Evolutionary conservation across 2,113 vertebrate genomes (phyloP).

Genomic region (Hemiscyllium ocellatum): DNA sequence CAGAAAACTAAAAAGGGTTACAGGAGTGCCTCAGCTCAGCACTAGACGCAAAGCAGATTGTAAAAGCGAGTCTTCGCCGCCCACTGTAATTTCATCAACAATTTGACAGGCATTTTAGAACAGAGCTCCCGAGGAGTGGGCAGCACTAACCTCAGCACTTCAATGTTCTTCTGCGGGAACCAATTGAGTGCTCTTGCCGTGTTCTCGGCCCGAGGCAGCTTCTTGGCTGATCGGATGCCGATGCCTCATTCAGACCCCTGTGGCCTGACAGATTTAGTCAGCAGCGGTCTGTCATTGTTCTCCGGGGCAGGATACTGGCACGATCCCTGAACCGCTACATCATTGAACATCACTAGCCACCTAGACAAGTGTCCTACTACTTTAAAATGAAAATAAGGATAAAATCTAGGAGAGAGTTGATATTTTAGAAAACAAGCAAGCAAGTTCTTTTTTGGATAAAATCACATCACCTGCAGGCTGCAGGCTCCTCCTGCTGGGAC

Average conservation of each 20-base stretch:
- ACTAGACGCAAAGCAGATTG: neutral
- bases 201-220: too few species aligned
- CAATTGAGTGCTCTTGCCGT: neutral
- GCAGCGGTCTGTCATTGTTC: too few species aligned
- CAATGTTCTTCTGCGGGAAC: neutral
- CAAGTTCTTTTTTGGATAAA: neutral
- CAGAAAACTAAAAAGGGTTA: neutral
- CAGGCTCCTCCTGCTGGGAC: neutral
- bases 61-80: neutral
- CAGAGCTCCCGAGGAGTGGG: neutral
- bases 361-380: too few species aligned
- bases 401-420: neutral
- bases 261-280: too few species aligned
- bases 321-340: too few species aligned
- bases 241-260: too few species aligned
- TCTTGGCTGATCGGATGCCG: too few species aligned
- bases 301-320: too few species aligned
- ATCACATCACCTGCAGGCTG: neutral
- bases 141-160: neutral
- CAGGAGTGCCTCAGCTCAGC: neutral
- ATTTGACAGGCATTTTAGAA: neutral
- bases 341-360: too few species aligned
- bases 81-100: neutral
- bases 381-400: neutral
- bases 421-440: neutral